phyloP scores from a whole-genome alignment of 2,797 vertebrate genomes.

The Oceanodroma leucorhoa region DNA sequence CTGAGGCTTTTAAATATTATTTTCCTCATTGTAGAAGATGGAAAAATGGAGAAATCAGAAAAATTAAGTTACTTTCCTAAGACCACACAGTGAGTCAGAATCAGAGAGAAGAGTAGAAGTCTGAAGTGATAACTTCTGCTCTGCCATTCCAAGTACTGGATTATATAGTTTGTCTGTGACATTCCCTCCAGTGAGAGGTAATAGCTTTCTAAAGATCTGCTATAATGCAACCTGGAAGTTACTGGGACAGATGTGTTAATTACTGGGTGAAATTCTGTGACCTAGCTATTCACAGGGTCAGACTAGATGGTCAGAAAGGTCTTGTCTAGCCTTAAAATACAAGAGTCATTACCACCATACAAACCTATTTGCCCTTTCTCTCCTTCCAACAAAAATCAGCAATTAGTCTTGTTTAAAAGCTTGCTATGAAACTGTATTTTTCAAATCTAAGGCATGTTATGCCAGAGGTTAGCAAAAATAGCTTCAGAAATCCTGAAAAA shows the following conservation, averaged over 20 bases:
- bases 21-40: constrained; percentile 11
- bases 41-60: constrained; percentile 46
- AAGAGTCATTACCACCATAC: neutral
- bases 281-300: constrained; percentile 31
- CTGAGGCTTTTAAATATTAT: constrained; percentile 27
- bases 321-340: constrained; percentile 31
- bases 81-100: constrained; percentile 43
- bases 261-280: constrained; percentile 39
- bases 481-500: constrained; percentile 51
- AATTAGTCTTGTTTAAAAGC: constrained; percentile 25
- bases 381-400: constrained; percentile 10
- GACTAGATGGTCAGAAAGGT: constrained; percentile 1
- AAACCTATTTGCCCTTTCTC: constrained; percentile 6
- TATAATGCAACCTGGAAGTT: constrained; percentile 42
- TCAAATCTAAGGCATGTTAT: constrained; percentile 59
- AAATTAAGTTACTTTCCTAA: constrained; percentile 27
- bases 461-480: constrained; percentile 58
- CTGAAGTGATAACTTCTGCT: neutral
- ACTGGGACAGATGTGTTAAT: constrained; percentile 24
- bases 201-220: neutral
- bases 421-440: constrained; percentile 43
- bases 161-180: constrained; percentile 29
- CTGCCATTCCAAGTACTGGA: neutral
- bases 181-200: neutral
- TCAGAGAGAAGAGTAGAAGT: neutral